These are phyloP conservation scores for Augiades crinisus DNA, from an alignment of 2,888 invertebrate genomes.

Conservation along the genomic window DNA sequence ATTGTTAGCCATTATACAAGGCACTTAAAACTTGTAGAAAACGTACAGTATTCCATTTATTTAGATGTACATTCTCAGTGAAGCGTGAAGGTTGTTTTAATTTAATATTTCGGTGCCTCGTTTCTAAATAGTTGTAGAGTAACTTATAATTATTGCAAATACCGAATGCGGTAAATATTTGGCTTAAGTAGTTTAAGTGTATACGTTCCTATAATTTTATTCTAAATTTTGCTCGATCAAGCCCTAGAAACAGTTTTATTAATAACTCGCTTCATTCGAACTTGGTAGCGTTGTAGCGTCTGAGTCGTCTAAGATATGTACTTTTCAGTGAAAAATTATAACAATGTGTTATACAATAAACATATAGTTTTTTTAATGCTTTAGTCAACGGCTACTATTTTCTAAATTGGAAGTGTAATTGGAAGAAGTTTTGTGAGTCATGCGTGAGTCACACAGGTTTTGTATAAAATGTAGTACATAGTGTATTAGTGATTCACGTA, in stretches of 20 bases:
- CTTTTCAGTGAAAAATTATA: too few relatives aligned
- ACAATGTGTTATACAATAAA: too few relatives aligned
- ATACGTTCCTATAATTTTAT: conserved; percentile 71
- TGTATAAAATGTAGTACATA: too few relatives aligned
- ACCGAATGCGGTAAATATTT: neutral
- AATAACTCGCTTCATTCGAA: neutral
- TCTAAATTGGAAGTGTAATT: too few relatives aligned
- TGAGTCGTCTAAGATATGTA: neutral
- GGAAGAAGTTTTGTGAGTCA: too few relatives aligned
- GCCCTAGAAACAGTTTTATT: conserved; percentile 23
- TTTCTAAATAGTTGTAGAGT: conserved; percentile 22
- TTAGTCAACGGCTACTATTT: too few relatives aligned
- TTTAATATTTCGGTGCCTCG: conserved; percentile 32
- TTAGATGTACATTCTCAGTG: conserved; percentile 25
- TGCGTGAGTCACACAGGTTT: too few relatives aligned
- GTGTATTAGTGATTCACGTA: too few relatives aligned
- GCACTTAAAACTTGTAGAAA: conserved; percentile 14
- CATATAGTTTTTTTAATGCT: too few relatives aligned
- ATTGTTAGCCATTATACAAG: neutral
- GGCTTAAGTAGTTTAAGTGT: conserved; percentile 43
- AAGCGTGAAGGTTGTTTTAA: conserved; percentile 30
- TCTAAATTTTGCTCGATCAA: conserved; percentile 40
- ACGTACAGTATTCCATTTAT: conserved; percentile 19
- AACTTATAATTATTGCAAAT: conserved; percentile 9
- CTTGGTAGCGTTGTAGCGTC: neutral